Conservation (phyloP, 2,113 vertebrate genomes). For the Pollimyrus isidori region DNA sequence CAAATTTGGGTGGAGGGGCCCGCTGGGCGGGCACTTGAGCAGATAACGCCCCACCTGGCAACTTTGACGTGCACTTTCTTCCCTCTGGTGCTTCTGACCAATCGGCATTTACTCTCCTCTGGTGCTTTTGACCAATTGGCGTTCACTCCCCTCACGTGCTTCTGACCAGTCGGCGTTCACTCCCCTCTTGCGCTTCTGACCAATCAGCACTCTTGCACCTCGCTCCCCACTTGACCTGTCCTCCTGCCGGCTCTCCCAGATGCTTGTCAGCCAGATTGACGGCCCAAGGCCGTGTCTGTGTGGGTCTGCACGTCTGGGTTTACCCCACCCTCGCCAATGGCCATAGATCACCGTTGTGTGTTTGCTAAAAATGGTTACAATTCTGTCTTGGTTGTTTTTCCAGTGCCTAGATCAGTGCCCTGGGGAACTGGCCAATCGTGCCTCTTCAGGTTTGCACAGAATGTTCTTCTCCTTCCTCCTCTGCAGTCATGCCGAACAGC, state of each 20-base stretch:
- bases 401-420: background rate
- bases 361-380: background rate
- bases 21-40: background rate
- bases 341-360: background rate
- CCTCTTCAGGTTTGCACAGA: background rate
- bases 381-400: background rate
- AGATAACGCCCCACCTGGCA: constrained; percentile 27
- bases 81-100: background rate
- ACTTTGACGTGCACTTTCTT: background rate
- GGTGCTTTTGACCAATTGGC: background rate
- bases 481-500: background rate
- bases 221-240: background rate
- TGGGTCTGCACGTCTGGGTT: background rate
- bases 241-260: background rate
- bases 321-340: background rate
- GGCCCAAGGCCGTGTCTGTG: background rate
- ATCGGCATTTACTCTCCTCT: background rate
- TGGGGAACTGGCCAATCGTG: background rate
- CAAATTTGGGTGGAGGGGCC: constrained; percentile 20
- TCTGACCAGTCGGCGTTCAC: background rate
- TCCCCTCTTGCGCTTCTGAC: background rate
- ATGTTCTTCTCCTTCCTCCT: background rate
- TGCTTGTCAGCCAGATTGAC: background rate
- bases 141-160: background rate
- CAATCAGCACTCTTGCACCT: background rate